Conservation (phyloP, 2,113 vertebrate species). For the Silurus asotus region DNA sequence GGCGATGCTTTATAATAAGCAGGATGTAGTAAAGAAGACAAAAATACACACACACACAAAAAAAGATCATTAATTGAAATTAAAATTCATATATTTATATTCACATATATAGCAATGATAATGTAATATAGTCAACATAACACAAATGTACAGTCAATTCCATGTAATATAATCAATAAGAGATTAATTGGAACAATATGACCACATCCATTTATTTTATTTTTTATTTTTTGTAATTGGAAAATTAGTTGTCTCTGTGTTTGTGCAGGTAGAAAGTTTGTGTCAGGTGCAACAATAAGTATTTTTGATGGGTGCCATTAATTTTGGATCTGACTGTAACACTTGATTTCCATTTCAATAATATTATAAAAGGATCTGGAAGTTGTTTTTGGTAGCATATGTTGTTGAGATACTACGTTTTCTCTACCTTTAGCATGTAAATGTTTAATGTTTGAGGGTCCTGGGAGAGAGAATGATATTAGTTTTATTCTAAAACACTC, state of each 20-base stretch:
- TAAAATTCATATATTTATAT: not conserved
- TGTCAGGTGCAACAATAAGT: not conserved
- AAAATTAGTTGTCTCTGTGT: no score
- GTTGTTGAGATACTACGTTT: not conserved
- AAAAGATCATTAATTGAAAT: not conserved
- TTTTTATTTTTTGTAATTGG: not conserved
- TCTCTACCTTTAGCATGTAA: not conserved
- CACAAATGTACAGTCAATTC: not conserved
- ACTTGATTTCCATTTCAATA: not conserved
- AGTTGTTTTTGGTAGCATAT: not conserved
- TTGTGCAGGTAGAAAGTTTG: not conserved
- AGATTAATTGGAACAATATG: no score
- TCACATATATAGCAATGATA: not conserved
- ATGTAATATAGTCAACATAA: not conserved
- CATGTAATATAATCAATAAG: not conserved
- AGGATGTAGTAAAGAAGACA: not conserved
- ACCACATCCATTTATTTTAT: no score
- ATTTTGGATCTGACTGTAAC: not conserved
- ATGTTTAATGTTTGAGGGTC: not conserved
- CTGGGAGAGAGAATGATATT: not conserved
- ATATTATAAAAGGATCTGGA: not conserved
- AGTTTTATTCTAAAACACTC: no score
- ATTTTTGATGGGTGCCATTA: not conserved
- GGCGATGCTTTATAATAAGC: not conserved
- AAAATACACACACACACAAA: not conserved